Evolutionary conservation across 2,113 vertebrate species (phyloP).

Genomic region (Channa maculata): DNA sequence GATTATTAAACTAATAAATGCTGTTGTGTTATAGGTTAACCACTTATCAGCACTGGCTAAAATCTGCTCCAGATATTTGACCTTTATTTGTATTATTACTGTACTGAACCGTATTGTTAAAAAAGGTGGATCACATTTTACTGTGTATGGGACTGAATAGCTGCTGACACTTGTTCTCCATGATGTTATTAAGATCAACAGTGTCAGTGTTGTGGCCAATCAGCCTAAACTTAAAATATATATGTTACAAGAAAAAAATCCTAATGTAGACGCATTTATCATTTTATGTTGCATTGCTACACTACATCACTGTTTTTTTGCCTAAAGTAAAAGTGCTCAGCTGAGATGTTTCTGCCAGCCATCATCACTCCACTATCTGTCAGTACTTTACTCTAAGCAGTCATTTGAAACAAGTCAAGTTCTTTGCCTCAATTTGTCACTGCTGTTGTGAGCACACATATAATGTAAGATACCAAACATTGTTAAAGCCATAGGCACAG

Average conservation of each 20-base stretch:
- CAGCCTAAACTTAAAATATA: slow-evolving; percentile 6
- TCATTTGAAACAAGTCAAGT: slow-evolving; percentile 12
- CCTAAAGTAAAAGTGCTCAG: not conserved
- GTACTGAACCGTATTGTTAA: no score
- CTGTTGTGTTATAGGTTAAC: no score
- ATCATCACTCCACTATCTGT: not conserved
- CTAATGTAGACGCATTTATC: not conserved
- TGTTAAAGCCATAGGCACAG: not conserved
- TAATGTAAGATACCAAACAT: not conserved
- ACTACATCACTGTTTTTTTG: not conserved
- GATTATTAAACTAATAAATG: no score
- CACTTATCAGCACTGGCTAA: no score
- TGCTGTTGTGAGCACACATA: not conserved
- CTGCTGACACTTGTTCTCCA: no score
- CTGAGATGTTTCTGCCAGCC: not conserved
- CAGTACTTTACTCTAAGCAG: not conserved
- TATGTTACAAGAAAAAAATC: not conserved
- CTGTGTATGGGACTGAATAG: no score
- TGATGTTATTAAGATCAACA: no score
- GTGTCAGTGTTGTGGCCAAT: not conserved
- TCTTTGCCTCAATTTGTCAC: not conserved
- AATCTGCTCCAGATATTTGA: no score
- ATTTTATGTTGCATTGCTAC: not conserved
- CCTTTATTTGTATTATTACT: no score
- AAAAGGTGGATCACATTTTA: no score